Evolutionary conservation across 2,888 invertebrate genomes (phyloP), one percentile per base, ranked within the genome.

Genomic region (Phyllotreta cruciferae): DNA sequence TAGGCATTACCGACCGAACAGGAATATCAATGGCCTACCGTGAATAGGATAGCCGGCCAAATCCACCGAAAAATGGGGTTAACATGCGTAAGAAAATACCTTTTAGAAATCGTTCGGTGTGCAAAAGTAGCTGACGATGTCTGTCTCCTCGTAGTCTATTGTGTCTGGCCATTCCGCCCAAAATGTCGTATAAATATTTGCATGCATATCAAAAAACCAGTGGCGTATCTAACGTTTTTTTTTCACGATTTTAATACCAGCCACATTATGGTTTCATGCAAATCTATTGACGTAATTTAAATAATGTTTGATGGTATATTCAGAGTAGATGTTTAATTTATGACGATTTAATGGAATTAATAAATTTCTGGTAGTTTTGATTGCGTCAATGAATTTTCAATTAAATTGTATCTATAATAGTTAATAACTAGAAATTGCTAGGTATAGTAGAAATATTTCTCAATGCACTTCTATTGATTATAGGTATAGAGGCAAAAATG

Each of bases 161-260:
- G 75, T 76, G 73, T 72, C 69, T 70, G 74, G 69, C 68, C 74
- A 73, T 71, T 71, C 74, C 75, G 74, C 75, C 77, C 74, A 73
- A 76, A 75, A 77, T 76, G 77, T 78, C 78, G 77, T 74, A 73
- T 73, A 75, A 75, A 78, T 78, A 77, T 78, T 73, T 73, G 73
- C 70, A 78, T 75, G 78, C 75, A 71, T 70, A 71, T 75, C 75
- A 70, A 41, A n/a, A 36, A 38, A 13, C 10, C 64, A 55, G 53
- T 61, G 60, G 49, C 42, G 58, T 24, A 4, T 24, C 24, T 24
- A 24, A 24, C 24, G 24, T 24, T 24, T 24, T 24, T 24, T 4
- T n/a, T n/a, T n/a, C n/a, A n/a, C n/a, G n/a, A n/a, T n/a, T n/a
- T n/a, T n/a, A n/a, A n/a, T n/a, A n/a, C n/a, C n/a, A n/a, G n/a